phyloP scores from a whole-genome alignment of 2,888 invertebrate species.

The Andrena trimmerana region DNA sequence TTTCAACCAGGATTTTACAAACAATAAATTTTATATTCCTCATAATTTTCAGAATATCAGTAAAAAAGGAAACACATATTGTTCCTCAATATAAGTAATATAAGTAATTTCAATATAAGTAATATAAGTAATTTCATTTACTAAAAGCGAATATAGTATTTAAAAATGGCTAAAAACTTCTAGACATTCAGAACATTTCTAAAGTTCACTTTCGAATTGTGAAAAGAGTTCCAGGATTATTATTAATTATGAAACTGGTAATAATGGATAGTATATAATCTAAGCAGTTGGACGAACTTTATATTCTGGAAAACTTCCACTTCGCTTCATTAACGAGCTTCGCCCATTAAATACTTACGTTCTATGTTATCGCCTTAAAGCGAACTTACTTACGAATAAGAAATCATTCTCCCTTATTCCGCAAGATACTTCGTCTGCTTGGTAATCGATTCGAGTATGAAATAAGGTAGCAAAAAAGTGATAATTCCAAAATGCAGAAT shows the following conservation, averaged over 20 bases:
- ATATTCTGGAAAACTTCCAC: slow-evolving; percentile 17
- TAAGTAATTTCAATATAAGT: too few relatives aligned
- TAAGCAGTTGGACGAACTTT: slow-evolving; percentile 18
- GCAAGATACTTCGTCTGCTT: neutral
- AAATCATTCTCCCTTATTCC: slow-evolving; percentile 6
- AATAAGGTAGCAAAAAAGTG: neutral
- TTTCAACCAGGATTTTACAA: too few relatives aligned
- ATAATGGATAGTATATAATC: slow-evolving; percentile 33
- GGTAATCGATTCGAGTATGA: neutral
- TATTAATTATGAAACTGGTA: slow-evolving; percentile 8
- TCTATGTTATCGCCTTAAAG: slow-evolving; percentile 23
- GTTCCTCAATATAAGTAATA: neutral
- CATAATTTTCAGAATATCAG: neutral
- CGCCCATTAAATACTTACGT: slow-evolving; percentile 40
- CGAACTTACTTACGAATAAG: slow-evolving; percentile 37
- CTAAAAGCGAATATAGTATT: neutral
- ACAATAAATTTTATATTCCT: neutral
- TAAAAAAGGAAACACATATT: neutral
- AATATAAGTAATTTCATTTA: neutral
- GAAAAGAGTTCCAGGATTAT: neutral
- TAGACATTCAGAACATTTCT: neutral
- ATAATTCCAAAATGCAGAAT: neutral
- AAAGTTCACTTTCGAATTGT: neutral
- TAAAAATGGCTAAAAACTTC: neutral
- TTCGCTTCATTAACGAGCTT: slow-evolving; percentile 33